phyloP scores from a whole-genome alignment of 1,140 invertebrate species.

The Conus ventricosus region DNA sequence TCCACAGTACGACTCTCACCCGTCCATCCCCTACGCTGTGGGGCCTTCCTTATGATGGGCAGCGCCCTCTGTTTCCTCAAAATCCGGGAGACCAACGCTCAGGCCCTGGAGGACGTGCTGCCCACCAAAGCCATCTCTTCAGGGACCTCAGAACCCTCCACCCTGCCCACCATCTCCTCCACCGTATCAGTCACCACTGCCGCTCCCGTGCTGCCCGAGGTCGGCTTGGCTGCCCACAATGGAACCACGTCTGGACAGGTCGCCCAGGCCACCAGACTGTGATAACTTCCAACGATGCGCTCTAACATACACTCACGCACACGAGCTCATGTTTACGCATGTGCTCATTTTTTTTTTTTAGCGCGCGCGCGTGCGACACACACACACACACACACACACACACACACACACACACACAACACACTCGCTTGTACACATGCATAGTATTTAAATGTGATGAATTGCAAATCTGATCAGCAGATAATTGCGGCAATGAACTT shows the following conservation, averaged over 20 bases:
- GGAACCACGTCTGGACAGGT: neutral
- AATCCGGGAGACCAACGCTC: conserved; percentile 14
- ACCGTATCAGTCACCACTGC: neutral
- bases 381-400: too few relatives aligned
- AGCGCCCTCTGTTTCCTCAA: conserved; percentile 11
- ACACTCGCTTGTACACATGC: neutral
- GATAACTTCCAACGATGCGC: neutral
- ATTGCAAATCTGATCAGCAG: neutral
- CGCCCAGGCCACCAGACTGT: neutral
- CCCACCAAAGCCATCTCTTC: neutral
- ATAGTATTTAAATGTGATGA: neutral
- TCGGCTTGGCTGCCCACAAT: neutral
- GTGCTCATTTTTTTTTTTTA: too few relatives aligned
- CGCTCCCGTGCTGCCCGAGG: neutral
- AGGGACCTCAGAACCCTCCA: conserved; percentile 10
- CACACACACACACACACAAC: neutral
- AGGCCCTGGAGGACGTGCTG: conserved; percentile 22
- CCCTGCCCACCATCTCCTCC: neutral
- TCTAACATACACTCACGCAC: neutral
- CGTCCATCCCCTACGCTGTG: conserved; percentile 10
- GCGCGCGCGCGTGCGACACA: too few relatives aligned
- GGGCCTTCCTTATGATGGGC: conserved; percentile 6
- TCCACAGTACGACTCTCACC: neutral
- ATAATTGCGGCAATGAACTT: neutral
- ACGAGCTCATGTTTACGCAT: too few relatives aligned